Conservation (phyloP, 2,113 vertebrate species). For the Eurypyga helias region DNA sequence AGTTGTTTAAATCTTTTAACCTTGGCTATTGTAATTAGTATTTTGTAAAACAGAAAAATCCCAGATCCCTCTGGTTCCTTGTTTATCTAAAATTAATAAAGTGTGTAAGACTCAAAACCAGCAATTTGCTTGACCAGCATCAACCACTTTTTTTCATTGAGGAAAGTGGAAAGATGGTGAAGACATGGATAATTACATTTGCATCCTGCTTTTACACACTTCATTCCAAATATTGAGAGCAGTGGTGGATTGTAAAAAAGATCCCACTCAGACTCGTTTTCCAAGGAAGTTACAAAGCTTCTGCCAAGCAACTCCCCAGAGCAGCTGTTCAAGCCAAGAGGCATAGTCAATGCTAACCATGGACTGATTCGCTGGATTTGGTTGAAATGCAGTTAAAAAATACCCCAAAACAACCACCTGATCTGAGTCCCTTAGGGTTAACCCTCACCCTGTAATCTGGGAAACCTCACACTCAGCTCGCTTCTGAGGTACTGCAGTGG, state of each 20-base stretch:
- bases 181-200: neutral
- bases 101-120: neutral
- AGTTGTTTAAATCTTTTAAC: neutral
- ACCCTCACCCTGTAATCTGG: neutral
- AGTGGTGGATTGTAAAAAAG: neutral
- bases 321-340: neutral
- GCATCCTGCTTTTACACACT: neutral
- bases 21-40: neutral
- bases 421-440: neutral
- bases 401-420: fast-evolving
- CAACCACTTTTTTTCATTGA: neutral
- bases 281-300: neutral
- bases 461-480: neutral
- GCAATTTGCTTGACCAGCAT: neutral
- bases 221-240: neutral
- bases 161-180: neutral
- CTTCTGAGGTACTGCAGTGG: neutral
- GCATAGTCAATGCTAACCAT: neutral
- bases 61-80: neutral
- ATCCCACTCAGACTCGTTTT: neutral
- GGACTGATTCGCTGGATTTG: neutral
- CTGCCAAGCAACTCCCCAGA: neutral
- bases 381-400: neutral
- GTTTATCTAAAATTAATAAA: neutral
- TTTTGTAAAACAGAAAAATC: neutral